phyloP scores from a whole-genome alignment of 2,797 vertebrate species.

The Echiichthys vipera region DNA sequence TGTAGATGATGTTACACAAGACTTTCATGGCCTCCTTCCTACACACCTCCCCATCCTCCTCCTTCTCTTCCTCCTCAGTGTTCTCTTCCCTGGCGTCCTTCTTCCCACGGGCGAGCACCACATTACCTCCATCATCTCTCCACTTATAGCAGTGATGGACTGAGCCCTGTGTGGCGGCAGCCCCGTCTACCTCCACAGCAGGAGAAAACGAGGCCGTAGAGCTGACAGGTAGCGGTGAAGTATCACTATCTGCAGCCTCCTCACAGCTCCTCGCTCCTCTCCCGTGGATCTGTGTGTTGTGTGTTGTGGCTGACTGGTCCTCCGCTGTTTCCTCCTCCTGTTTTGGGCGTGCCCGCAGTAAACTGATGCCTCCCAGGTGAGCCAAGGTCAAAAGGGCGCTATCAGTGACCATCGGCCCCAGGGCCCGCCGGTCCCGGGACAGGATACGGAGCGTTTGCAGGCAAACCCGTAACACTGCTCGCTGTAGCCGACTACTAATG shows the following conservation, averaged over 20 bases:
- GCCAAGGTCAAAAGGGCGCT: conserved; percentile 67
- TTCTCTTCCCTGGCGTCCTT: conserved; percentile 44
- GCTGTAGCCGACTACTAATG: conserved; percentile 70
- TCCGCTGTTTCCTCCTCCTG: conserved; percentile 20
- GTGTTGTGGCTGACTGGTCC: neutral
- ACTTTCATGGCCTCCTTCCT: conserved; percentile 82
- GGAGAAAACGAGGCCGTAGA: neutral
- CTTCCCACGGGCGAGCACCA: conserved; percentile 43
- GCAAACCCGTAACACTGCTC: conserved; percentile 69
- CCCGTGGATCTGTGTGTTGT: no score
- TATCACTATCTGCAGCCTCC: neutral
- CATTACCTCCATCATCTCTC: neutral
- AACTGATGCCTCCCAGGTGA: conserved; percentile 63
- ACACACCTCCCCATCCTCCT: conserved; percentile 74
- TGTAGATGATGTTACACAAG: conserved; percentile 83
- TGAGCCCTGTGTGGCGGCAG: neutral
- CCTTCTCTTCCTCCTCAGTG: conserved; percentile 66
- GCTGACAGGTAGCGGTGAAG: neutral
- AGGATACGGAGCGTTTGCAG: conserved; percentile 80
- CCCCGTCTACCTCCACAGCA: neutral
- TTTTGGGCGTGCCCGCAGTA: neutral
- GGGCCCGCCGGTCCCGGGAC: conserved; percentile 78
- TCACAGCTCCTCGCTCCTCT: neutral
- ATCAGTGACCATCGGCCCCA: conserved; percentile 75
- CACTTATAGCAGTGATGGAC: neutral